Evolutionary conservation across 2,888 invertebrate genomes (phyloP).

Genomic region (Caenorhabditis sinica): DNA sequence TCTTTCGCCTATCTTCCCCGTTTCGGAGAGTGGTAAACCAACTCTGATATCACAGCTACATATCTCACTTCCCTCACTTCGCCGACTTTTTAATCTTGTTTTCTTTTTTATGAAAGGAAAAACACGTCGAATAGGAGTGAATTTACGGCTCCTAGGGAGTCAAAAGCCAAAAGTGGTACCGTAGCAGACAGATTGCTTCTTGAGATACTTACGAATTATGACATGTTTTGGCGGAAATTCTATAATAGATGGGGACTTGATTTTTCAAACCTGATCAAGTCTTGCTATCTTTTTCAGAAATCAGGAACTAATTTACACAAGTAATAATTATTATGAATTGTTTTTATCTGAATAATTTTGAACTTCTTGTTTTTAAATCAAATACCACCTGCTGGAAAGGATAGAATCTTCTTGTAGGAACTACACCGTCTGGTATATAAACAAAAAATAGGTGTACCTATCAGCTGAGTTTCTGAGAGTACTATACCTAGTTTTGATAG

Average conservation of each 20-base stretch:
- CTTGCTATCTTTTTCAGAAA: too few species aligned
- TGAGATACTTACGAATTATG: neutral
- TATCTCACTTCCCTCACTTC: neutral
- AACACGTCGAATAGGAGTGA: neutral
- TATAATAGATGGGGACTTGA: neutral
- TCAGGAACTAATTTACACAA: too few species aligned
- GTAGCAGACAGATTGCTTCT: constrained; percentile 3
- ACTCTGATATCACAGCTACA: constrained; percentile 19
- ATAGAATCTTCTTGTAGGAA: too few species aligned
- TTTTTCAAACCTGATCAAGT: neutral
- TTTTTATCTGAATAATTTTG: too few species aligned
- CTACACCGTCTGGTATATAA: too few species aligned
- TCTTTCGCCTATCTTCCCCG: constrained; percentile 21
- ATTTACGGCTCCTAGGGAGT: neutral
- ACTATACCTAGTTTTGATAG: too few species aligned
- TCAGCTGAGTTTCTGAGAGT: too few species aligned
- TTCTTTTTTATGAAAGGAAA: constrained; percentile 10
- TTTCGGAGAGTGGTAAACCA: neutral
- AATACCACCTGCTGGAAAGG: too few species aligned
- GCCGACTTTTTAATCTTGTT: constrained; percentile 19
- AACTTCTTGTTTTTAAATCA: too few species aligned
- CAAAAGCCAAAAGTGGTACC: neutral
- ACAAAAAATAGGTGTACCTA: too few species aligned
- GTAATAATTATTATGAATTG: too few species aligned
- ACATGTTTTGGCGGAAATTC: too few species aligned